Base-by-base conservation (phyloP, 1,140 invertebrate species). In the Drosophila tropicalis region DNA sequence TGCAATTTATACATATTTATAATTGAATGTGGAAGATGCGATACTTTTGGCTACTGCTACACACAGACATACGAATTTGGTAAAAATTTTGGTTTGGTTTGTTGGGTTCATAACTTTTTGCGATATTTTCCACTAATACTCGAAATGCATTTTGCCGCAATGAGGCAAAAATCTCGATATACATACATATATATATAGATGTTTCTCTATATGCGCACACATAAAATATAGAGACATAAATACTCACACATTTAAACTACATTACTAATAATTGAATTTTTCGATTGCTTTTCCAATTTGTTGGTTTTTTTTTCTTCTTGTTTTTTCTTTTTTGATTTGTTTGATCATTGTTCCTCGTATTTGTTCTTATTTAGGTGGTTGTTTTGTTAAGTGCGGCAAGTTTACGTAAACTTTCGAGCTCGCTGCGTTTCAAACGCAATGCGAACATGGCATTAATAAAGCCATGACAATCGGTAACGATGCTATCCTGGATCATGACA, bases 381-480 rank as follows among this genome's bases (percentile, higher is more conserved):
- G 79, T 93, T 19, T 91, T 85, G 65, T 93, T 90, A 72, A 90
- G 61, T 68, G 82, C 75, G 10, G 82, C 68, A 34, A 94, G 94
- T 68, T 85, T 91, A 54, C 95, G 93, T 89, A 96, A 91, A 78
- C 93, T 94, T 67, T 92, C 82, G 76, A 96, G 93, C 69, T 93
- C 93, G 62, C 89, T 93, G 62, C 92, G 93, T 73, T 95, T 93
- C 87, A 96, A 93, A 67, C 95, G 94, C 86, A 95, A 91, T 91
- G 93, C 94, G 90, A 96, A 96, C 91, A 96, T 95, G 82, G 94
- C 94, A 92, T 95, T 92, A 93, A 97, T 95, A 91, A 97, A 97
- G 36, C 94, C 92, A 91, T 97, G 96, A 90, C 96, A 97, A 82
- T 96, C 93, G 13, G 96, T 93, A 57, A 95, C 95, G 79, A 94